A percentile compares a stretch with the other conserved stretches of the same genome.
Evolutionary conservation across 2,113 vertebrate genomes (phyloP).

Genomic region (Phalacrocorax carbo): DNA sequence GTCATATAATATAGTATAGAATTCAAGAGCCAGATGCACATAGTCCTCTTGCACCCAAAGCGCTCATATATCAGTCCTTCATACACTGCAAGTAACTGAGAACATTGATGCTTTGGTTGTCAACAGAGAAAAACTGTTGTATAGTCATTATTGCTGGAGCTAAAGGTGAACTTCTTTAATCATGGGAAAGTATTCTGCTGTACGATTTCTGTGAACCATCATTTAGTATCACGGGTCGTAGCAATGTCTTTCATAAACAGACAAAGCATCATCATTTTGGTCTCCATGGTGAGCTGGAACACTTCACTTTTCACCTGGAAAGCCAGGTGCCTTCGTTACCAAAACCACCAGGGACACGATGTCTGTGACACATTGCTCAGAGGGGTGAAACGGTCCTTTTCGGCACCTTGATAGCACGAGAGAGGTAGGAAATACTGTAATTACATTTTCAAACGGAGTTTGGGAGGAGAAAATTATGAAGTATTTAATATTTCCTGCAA

Average conservation of each 20-base stretch:
- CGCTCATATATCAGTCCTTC: neutral
- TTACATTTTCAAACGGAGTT: neutral
- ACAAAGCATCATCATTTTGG: neutral
- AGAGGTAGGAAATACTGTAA: neutral
- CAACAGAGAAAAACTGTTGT: neutral
- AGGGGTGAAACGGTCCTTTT: neutral
- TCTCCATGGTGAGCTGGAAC: neutral
- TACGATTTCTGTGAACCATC: neutral
- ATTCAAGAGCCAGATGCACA: neutral
- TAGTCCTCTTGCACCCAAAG: neutral
- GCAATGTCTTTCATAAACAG: neutral
- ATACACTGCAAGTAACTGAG: neutral
- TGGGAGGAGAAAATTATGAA: neutral
- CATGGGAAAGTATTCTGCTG: neutral
- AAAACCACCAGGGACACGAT: rapidly evolving
- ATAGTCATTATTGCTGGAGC: neutral
- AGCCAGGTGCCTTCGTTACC: neutral
- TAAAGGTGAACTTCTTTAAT: neutral
- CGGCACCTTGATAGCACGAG: neutral
- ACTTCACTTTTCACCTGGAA: neutral
- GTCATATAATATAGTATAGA: neutral
- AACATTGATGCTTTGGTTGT: neutral
- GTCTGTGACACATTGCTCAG: neutral
- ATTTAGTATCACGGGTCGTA: neutral
- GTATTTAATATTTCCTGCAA: neutral